Percentiles rank a stretch among this genome's conserved stretches.
phyloP scores from a whole-genome alignment of 2,888 invertebrate species.

The Elysia crispata region DNA sequence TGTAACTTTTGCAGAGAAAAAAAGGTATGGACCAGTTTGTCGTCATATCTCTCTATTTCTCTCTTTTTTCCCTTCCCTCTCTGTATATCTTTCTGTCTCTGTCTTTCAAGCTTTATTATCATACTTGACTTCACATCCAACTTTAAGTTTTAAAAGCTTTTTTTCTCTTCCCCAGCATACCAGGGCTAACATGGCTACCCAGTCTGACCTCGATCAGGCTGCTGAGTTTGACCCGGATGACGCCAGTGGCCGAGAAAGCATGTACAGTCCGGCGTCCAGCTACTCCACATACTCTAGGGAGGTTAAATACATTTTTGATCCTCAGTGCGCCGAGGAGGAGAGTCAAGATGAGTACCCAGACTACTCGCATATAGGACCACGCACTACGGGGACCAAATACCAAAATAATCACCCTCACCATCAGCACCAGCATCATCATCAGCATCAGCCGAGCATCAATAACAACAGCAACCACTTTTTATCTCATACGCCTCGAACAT shows the following conservation, averaged over 20 bases:
- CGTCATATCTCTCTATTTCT: conserved; percentile 14
- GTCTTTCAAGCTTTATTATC: too few species aligned
- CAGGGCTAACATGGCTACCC: not conserved
- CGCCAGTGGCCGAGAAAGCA: conserved; percentile 2
- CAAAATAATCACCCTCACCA: conserved; percentile 3
- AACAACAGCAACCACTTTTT: not conserved
- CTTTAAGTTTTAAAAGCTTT: not conserved
- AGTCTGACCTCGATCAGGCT: conserved; percentile 10
- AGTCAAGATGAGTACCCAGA: conserved; percentile 47
- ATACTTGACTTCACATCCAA: too few species aligned
- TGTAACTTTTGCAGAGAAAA: too few species aligned
- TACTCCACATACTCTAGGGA: conserved; percentile 68
- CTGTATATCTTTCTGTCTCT: not conserved
- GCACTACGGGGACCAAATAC: conserved; percentile 28
- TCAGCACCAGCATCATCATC: not conserved
- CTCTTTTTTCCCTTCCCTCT: conserved; percentile 11
- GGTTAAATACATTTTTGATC: conserved; percentile 55
- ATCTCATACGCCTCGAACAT: conserved; percentile 23
- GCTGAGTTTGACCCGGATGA: conserved; percentile 28
- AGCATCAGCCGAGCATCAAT: too few species aligned
- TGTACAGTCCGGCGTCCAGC: conserved; percentile 55
- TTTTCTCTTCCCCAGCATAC: not conserved
- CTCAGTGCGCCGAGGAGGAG: conserved; percentile 17
- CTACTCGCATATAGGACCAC: conserved; percentile 52
- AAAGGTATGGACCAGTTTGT: too few species aligned